Evolutionary conservation across 2,113 vertebrate species (phyloP).

Genomic region (Labrus mixtus): DNA sequence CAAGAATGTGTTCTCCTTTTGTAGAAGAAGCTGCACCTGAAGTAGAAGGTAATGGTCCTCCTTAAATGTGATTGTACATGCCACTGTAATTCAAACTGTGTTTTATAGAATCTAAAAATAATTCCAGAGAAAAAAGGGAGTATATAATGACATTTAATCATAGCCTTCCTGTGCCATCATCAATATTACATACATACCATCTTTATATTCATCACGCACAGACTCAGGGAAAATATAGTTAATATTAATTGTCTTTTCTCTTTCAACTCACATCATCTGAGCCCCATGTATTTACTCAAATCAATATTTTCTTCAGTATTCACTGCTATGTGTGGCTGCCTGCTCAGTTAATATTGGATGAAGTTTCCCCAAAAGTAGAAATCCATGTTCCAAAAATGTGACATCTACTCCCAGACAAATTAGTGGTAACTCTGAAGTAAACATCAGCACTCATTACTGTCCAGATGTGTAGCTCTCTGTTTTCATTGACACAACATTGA

Average conservation of each 20-base stretch:
- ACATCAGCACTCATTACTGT: not conserved
- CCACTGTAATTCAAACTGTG: not conserved
- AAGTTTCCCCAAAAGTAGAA: not conserved
- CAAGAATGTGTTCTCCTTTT: conserved; percentile 13
- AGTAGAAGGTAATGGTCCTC: conserved; percentile 72
- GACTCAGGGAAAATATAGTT: too few species aligned
- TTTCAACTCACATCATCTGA: not conserved
- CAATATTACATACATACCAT: not conserved
- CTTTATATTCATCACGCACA: not conserved
- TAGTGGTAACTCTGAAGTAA: not conserved
- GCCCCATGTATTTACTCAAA: not conserved
- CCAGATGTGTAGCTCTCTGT: not conserved
- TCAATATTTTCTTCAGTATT: not conserved
- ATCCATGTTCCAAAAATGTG: not conserved
- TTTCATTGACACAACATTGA: not conserved
- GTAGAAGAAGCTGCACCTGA: conserved; percentile 38
- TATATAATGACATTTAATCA: not conserved
- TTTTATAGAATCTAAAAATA: conserved; percentile 5
- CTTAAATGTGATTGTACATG: too few species aligned
- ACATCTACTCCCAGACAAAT: not conserved
- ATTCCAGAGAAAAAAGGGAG: not conserved
- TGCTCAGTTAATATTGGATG: not conserved
- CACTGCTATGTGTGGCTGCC: not conserved
- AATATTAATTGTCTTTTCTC: not conserved
- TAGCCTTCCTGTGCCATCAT: not conserved